Base-by-base conservation (phyloP, 2,888 invertebrate genomes). In the Osmoderma eremita region DNA sequence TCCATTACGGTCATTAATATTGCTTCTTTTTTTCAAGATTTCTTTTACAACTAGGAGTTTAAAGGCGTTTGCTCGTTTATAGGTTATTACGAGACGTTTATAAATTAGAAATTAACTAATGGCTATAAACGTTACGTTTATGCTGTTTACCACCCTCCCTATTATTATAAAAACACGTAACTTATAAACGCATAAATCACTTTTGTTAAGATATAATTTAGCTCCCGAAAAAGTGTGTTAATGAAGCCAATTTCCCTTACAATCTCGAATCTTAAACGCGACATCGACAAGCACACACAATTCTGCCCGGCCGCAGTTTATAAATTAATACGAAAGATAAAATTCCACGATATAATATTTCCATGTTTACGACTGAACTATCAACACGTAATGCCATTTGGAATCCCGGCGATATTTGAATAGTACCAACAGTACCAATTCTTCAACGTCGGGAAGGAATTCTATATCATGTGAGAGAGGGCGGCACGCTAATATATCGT, bases 361-460 rank as follows among this genome's bases (percentile, higher is more conserved):
- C 48, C 48, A n/a, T 20, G 48, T 20, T 48, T 48, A n/a, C 48
- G 48, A 18, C 20, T 17, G 30, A 48, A 20, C 48, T 48, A 48
- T 48, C 48, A 48, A 48, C 48, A 48, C 48, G 48, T 48, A 48
- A 48, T 12, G 10, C 12, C 20, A 12, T 48, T 20, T 48, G 12
- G 48, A 48, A 48, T 48, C 18, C 48, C 20, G 8, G 48, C 48
- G 20, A 48, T 18, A 22, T 18, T 20, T 20, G 17, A 48, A 48
- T 18, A 18, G 15, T 45, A 15, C 45, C n/a, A n/a, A n/a, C n/a
- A 5, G 48, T 48, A 48, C 18, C 48, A 48, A 48, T 48, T 18
- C 48, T 48, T 48, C 48, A 48, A 48, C 48, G 48, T 48, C 48
- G 18, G 18, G 17, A 48, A 48, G n/a, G 20, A 20, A 48, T 48